Conservation (phyloP, 2,797 vertebrate species). For the Crenichthys baileyi region DNA sequence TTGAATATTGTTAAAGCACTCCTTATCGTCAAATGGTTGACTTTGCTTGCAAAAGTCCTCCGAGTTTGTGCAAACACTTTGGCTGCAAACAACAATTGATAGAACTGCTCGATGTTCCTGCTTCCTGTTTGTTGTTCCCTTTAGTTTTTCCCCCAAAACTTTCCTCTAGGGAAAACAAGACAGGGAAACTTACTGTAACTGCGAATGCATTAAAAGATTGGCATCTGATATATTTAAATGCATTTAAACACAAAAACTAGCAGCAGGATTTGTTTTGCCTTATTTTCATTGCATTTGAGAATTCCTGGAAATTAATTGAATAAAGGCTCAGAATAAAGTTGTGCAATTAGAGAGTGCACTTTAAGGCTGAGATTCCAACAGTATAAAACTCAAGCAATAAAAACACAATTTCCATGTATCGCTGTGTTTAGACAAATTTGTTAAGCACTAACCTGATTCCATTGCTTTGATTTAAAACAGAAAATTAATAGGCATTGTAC, state of each 20-base stretch:
- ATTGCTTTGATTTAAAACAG: too few species aligned
- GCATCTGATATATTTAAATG: background rate
- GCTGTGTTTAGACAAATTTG: background rate
- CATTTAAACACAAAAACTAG: background rate
- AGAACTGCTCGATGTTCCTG: background rate
- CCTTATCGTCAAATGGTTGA: background rate
- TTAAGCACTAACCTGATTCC: background rate
- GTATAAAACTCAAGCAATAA: too few species aligned
- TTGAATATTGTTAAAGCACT: background rate
- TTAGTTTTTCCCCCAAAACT: background rate
- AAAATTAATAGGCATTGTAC: background rate
- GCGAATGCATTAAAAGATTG: background rate
- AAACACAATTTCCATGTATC: background rate
- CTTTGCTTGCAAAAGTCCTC: background rate
- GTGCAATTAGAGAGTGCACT: background rate
- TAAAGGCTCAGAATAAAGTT: background rate
- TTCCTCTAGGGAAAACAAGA: background rate
- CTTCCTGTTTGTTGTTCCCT: background rate
- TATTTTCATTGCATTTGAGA: too few species aligned
- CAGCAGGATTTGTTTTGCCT: too few species aligned
- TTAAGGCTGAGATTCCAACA: background rate
- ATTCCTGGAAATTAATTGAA: too few species aligned
- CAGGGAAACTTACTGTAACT: background rate
- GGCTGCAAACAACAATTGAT: background rate
- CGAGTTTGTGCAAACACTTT: background rate